A percentile compares a stretch with the other conserved stretches of the same genome.
Conservation (phyloP, 2,888 invertebrate genomes). For the Octodonta nipae region DNA sequence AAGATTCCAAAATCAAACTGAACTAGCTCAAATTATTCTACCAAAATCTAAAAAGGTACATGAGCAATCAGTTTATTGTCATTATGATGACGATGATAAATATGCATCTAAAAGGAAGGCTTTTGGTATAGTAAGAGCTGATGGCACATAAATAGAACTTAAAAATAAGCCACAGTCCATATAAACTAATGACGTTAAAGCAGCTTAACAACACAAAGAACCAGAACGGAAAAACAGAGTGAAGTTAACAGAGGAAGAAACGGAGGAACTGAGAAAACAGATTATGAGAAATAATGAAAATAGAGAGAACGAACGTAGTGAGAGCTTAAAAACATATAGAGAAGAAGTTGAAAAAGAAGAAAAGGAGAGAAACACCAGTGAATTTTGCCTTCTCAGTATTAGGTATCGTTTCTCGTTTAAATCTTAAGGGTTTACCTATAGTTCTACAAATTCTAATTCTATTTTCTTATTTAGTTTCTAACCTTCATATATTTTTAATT, state of each 20-base stretch:
- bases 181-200: constrained; percentile 9
- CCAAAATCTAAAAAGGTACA: constrained; percentile 7
- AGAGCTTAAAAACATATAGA: constrained; percentile 49
- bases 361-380: constrained; percentile 37
- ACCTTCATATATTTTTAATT: no score
- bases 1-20: neutral
- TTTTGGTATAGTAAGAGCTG: constrained; percentile 34
- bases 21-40: constrained; percentile 13
- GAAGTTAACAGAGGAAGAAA: constrained; percentile 48
- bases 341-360: constrained; percentile 42
- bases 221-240: constrained; percentile 22
- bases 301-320: constrained; percentile 52
- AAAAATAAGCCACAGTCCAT: constrained; percentile 13
- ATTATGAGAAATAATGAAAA: constrained; percentile 73
- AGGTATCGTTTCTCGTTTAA: no score
- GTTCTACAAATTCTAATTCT: no score
- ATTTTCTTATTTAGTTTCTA: no score
- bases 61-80: constrained; percentile 10
- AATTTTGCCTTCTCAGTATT: no score
- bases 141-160: constrained; percentile 29
- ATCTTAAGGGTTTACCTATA: no score
- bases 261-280: constrained; percentile 55
- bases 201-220: constrained; percentile 8
- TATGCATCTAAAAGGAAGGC: constrained; percentile 24
- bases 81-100: constrained; percentile 20